Conservation (phyloP, 2,888 invertebrate species). For the Branchipolynoe longqiensis region DNA sequence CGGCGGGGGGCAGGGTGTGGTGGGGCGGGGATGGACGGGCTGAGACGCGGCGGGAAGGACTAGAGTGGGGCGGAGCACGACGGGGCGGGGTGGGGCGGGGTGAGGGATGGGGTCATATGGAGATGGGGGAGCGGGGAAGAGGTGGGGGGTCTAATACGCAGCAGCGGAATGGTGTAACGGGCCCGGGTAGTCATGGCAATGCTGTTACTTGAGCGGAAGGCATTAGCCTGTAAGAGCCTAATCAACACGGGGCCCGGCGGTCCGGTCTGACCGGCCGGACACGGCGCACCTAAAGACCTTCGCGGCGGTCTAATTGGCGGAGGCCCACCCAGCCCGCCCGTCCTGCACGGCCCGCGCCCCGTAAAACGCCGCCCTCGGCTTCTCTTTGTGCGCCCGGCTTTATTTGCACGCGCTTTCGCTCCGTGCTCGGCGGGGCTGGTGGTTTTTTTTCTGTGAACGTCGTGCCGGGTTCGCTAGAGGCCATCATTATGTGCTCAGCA, state of each 20-base stretch:
- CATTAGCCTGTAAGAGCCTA: conserved; percentile 31
- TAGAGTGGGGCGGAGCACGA: background rate
- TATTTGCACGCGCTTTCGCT: background rate
- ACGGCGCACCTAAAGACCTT: background rate
- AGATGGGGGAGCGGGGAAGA: too few relatives aligned
- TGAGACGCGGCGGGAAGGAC: background rate
- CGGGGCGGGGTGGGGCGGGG: too few relatives aligned
- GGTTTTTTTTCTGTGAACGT: background rate
- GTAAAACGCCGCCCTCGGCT: too few relatives aligned
- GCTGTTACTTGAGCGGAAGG: conserved; percentile 12
- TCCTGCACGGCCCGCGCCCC: background rate
- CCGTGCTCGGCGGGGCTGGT: conserved; percentile 16
- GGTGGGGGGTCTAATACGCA: background rate
- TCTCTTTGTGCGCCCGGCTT: background rate
- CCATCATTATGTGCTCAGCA: conserved; percentile 34
- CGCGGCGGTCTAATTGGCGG: background rate
- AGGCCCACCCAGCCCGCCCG: background rate
- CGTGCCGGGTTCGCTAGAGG: conserved; percentile 16
- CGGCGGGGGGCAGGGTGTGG: too few relatives aligned
- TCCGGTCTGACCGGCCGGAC: background rate
- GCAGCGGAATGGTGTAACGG: background rate
- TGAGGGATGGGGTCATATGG: too few relatives aligned
- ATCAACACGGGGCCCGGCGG: conserved; percentile 13
- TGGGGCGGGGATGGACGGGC: background rate
- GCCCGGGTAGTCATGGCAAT: background rate